phyloP scores from a whole-genome alignment of 35 echinoderm and acorn worm species.

The Heliocidaris tuberculata region DNA sequence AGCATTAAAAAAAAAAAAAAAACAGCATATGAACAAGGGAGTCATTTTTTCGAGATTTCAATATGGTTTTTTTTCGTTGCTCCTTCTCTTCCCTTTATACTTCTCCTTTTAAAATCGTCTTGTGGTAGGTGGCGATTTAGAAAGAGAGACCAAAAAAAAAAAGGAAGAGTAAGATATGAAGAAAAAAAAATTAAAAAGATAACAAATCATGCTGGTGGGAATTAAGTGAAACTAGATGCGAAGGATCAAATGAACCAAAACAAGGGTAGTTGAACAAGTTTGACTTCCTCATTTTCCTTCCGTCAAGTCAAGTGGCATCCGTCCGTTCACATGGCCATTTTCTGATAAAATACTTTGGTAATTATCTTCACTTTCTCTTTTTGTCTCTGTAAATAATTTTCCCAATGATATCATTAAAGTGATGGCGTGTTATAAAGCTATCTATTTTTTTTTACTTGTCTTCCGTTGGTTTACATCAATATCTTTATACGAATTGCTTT shows the following conservation, averaged over 20 bases:
- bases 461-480: too few species aligned
- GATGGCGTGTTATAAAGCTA: too few species aligned
- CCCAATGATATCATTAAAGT: too few species aligned
- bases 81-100: background rate
- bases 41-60: too few species aligned
- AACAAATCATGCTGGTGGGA: background rate
- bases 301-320: background rate
- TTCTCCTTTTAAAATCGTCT: background rate
- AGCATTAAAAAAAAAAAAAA: too few species aligned
- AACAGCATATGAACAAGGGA: too few species aligned
- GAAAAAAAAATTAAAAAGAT: background rate
- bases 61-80: too few species aligned
- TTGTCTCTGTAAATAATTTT: too few species aligned
- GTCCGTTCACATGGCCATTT: background rate
- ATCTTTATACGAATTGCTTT: too few species aligned
- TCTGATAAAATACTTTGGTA: too few species aligned
- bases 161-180: background rate
- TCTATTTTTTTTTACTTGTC: too few species aligned
- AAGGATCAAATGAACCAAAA: background rate
- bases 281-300: background rate
- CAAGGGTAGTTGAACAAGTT: background rate
- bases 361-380: too few species aligned
- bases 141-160: background rate
- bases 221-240: background rate
- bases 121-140: background rate